A percentile compares a stretch with the other conserved stretches of the same genome.
phyloP scores from a whole-genome alignment of 2,113 vertebrate genomes.

The Lutjanus erythropterus region DNA sequence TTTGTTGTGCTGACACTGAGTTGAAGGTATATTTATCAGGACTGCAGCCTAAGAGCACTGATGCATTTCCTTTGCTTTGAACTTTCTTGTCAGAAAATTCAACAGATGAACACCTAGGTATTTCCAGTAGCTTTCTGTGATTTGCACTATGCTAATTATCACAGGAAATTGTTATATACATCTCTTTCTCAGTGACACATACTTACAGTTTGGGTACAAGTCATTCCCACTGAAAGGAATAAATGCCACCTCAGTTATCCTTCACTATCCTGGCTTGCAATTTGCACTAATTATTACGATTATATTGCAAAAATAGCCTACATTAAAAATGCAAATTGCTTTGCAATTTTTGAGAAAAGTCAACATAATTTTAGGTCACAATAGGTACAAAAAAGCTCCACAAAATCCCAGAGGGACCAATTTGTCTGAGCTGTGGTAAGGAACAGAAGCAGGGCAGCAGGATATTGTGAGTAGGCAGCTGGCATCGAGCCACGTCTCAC shows the following conservation, averaged over 20 bases:
- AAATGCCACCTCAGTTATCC: conserved; percentile 18
- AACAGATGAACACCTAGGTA: conserved; percentile 14
- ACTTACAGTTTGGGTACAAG: conserved; percentile 18
- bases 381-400: conserved; percentile 54
- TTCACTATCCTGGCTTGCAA: conserved; percentile 32
- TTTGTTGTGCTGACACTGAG: conserved; percentile 19
- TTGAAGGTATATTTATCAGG: conserved; percentile 31
- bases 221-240: conserved; percentile 5
- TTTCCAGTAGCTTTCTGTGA: conserved; percentile 20
- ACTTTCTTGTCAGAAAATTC: conserved; percentile 31
- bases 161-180: conserved; percentile 7
- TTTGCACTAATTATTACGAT: conserved; percentile 47
- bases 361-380: conserved; percentile 56
- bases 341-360: conserved; percentile 39
- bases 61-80: conserved; percentile 29
- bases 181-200: conserved; percentile 26
- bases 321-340: conserved; percentile 60
- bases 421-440: conserved; percentile 64
- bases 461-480: conserved; percentile 61
- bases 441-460: conserved; percentile 41
- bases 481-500: conserved; percentile 59
- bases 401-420: conserved; percentile 69
- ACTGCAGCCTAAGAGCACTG: background rate
- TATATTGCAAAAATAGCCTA: conserved; percentile 35
- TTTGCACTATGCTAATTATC: conserved; percentile 38